Evolutionary conservation across 2,888 invertebrate genomes (phyloP).

Genomic region (Watsonalla cultraria): DNA sequence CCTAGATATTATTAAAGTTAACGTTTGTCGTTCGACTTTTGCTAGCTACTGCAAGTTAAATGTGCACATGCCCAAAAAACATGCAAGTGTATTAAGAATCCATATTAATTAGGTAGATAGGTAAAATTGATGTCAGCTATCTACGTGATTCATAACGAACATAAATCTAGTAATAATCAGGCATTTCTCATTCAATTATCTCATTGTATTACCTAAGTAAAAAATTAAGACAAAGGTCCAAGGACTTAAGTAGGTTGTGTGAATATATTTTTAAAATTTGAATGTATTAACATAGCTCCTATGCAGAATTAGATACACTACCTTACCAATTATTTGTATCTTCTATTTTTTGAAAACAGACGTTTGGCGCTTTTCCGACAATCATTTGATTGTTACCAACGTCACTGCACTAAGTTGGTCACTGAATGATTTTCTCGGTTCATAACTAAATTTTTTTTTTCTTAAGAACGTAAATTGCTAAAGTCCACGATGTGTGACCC

Average conservation of each 20-base stretch:
- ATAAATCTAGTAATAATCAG: too few species aligned
- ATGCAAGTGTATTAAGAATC: too few species aligned
- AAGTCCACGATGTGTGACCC: conserved; percentile 34
- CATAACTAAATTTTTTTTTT: conserved; percentile 5
- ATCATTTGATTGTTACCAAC: background rate
- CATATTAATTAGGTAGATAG: too few species aligned
- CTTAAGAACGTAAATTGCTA: conserved; percentile 6
- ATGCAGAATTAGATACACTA: background rate
- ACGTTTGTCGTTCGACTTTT: conserved; percentile 13
- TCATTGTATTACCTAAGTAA: too few species aligned
- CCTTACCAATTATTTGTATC: background rate
- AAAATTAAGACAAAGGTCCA: too few species aligned
- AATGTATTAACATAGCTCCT: background rate
- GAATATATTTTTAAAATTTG: background rate
- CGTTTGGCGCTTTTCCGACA: background rate
- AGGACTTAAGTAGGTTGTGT: background rate
- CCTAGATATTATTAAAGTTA: conserved; percentile 13
- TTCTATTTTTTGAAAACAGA: background rate
- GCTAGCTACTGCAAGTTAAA: conserved; percentile 6
- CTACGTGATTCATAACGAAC: too few species aligned
- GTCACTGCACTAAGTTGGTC: conserved; percentile 1
- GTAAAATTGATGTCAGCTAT: too few species aligned
- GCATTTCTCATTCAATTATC: too few species aligned
- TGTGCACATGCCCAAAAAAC: too few species aligned
- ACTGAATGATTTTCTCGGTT: background rate